phyloP scores from a whole-genome alignment of 2,888 invertebrate species.

The Ectemnius lituratus region DNA sequence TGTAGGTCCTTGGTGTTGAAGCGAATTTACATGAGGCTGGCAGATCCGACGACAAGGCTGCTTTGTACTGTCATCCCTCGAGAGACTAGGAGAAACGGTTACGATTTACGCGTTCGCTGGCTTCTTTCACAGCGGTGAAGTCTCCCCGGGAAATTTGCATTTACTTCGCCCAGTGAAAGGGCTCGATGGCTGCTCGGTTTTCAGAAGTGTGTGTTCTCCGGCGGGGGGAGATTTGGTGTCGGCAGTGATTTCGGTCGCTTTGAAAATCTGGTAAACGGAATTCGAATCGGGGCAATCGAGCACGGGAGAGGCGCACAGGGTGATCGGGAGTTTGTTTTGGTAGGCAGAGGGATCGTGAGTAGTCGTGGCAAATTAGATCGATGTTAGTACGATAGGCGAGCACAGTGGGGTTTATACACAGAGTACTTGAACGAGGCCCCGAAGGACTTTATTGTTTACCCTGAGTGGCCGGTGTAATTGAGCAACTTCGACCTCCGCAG shows the following conservation, averaged over 20 bases:
- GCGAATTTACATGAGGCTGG: conserved; percentile 26
- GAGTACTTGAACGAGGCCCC: conserved; percentile 15
- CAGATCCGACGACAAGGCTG: conserved; percentile 4
- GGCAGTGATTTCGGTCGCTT: background rate
- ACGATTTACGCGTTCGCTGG: background rate
- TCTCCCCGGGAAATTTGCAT: too few relatives aligned
- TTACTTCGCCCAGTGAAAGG: too few relatives aligned
- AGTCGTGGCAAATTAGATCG: background rate
- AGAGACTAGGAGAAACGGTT: background rate
- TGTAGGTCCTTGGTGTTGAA: conserved; percentile 23
- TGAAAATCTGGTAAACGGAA: conserved; percentile 3
- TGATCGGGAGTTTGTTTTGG: background rate
- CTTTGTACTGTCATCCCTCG: conserved; percentile 5
- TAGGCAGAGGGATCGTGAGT: background rate
- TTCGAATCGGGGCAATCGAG: background rate
- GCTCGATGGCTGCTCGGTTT: too few relatives aligned
- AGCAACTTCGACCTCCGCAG: conserved; percentile 24
- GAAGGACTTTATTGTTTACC: conserved; percentile 33
- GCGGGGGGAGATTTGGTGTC: background rate
- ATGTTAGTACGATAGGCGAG: background rate
- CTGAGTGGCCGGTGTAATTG: conserved; percentile 26
- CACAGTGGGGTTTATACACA: conserved; percentile 17
- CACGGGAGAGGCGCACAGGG: background rate
- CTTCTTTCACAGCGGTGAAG: background rate
- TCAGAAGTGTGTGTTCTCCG: background rate